phyloP scores from a whole-genome alignment of 1,140 invertebrate genomes.

The Hormaphis cornu region DNA sequence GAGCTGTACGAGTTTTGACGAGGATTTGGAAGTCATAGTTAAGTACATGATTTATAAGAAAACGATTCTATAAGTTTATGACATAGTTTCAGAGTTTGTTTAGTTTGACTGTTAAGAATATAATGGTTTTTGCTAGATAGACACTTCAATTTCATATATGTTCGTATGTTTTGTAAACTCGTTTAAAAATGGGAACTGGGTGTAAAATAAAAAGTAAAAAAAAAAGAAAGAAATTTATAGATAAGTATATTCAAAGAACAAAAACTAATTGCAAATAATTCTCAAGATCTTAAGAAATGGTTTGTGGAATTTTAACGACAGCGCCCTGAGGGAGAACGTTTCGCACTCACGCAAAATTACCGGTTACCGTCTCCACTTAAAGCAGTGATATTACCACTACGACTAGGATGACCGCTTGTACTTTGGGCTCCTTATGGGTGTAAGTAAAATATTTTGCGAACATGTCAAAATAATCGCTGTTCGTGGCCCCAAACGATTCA shows the following conservation, averaged over 20 bases:
- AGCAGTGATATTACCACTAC: background rate
- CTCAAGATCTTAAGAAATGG: background rate
- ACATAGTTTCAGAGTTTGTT: too few relatives aligned
- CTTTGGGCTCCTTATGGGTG: background rate
- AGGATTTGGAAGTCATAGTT: too few relatives aligned
- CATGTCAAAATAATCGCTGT: background rate
- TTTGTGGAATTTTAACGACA: slow-evolving; percentile 27
- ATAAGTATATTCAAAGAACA: background rate
- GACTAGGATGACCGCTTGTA: background rate
- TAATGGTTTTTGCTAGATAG: too few relatives aligned
- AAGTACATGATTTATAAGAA: too few relatives aligned
- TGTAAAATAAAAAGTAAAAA: background rate
- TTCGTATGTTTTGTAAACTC: too few relatives aligned
- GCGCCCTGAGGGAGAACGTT: background rate
- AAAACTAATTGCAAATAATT: slow-evolving; percentile 7
- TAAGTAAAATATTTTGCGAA: background rate
- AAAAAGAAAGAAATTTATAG: background rate
- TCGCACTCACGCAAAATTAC: background rate
- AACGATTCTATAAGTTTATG: too few relatives aligned
- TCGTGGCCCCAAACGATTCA: too few relatives aligned
- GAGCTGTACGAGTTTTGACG: too few relatives aligned
- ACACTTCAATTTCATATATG: too few relatives aligned
- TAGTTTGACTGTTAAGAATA: too few relatives aligned
- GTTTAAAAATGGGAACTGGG: too few relatives aligned
- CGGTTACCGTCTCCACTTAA: background rate